phyloP scores from a whole-genome alignment of 2,888 invertebrate species.

The Andrena bucephala region DNA sequence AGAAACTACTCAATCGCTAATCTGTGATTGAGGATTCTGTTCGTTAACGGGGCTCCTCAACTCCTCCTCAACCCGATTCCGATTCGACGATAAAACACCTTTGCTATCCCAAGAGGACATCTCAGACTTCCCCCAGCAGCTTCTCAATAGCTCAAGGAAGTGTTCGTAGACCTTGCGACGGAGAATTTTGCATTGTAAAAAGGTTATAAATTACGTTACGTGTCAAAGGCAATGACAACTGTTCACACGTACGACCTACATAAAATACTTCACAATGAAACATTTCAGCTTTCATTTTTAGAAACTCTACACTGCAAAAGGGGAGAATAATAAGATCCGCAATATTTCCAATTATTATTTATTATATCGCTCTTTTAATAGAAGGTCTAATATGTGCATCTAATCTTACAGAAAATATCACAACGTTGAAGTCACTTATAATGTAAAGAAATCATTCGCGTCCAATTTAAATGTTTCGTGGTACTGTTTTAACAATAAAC shows the following conservation, averaged over 20 bases:
- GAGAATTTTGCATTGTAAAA: constrained; percentile 34
- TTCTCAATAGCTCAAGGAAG: background rate
- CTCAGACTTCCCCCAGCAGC: constrained; percentile 7
- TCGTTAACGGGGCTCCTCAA: background rate
- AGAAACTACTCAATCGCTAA: too few relatives aligned
- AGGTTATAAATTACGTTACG: constrained; percentile 33
- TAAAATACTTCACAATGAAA: background rate
- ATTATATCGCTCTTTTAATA: background rate
- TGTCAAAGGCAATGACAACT: constrained; percentile 31
- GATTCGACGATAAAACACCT: background rate
- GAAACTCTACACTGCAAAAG: background rate
- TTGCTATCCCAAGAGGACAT: constrained; percentile 37
- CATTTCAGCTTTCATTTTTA: background rate
- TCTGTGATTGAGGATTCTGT: background rate
- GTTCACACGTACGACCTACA: background rate
- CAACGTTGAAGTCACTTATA: background rate
- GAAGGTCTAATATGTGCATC: background rate
- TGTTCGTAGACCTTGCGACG: constrained; percentile 1
- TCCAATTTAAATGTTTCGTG: background rate
- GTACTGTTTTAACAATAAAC: constrained; percentile 85
- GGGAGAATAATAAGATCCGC: background rate
- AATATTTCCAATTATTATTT: constrained; percentile 4
- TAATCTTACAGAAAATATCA: background rate
- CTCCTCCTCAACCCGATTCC: background rate
- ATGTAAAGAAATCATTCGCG: background rate